Conservation (phyloP, 2,888 invertebrate genomes). For the Geophilus truncorum region DNA sequence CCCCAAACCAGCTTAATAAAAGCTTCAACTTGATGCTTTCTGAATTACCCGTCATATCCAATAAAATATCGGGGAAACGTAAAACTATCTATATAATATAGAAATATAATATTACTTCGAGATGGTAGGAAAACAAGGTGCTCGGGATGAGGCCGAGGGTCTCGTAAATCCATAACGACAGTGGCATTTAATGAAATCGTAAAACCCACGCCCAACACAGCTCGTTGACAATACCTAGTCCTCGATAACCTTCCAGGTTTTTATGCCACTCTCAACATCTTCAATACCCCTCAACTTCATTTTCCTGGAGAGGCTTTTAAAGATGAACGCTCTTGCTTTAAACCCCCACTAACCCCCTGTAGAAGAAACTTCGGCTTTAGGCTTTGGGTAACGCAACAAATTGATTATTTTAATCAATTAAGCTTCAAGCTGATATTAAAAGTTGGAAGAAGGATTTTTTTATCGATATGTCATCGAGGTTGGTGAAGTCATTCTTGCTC, state of each 20-base stretch:
- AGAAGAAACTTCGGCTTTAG: background rate
- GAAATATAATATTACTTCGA: background rate
- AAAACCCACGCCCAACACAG: background rate
- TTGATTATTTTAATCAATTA: background rate
- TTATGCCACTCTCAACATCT: background rate
- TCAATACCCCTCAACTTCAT: conserved; percentile 5
- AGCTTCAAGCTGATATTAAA: background rate
- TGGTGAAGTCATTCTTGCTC: too few relatives aligned
- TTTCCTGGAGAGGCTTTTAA: conserved; percentile 1
- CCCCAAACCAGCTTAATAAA: background rate
- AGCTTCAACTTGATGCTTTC: background rate
- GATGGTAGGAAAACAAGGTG: background rate
- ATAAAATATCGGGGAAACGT: background rate
- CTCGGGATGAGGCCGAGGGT: background rate
- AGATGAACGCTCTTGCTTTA: background rate
- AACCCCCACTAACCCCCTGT: too few relatives aligned
- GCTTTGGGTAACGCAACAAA: background rate
- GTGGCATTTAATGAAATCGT: conserved; percentile 22
- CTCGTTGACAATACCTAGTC: background rate
- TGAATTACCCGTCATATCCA: background rate
- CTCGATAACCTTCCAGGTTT: background rate
- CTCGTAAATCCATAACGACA: conserved; percentile 20
- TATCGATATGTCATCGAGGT: too few relatives aligned
- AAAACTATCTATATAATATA: background rate
- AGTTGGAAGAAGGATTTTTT: too few relatives aligned